Evolutionary conservation across 2,797 vertebrate genomes (phyloP), one percentile per base, ranked within the genome.

Genomic region (Florisuga fusca): DNA sequence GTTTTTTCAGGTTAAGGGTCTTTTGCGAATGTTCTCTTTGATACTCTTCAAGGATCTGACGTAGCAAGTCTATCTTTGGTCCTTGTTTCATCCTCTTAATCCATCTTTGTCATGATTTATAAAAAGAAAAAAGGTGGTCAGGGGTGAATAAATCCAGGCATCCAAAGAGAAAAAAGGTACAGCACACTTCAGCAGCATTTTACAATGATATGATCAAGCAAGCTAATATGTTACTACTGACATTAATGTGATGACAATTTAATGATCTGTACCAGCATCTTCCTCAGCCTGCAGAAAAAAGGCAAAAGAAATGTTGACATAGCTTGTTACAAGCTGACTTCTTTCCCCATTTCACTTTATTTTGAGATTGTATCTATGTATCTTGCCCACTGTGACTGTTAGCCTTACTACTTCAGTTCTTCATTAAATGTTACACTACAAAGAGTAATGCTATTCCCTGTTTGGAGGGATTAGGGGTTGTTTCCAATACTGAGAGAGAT

Each of bases 211-310:
- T 54, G 77, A 71, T 91, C 83, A 88, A 89, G 73, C 36, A 69
- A 74, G 36, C 45, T 74, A 14, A 5, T 74, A 57, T 26, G 15
- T 50, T 58, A 21, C 54, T 89, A 33, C 50, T 95, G 81, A 64
- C 77, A 71, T 84, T 76, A 91, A 72, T 6, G 11, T 93, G 91
- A 77, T 86, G 83, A 72, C 33, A 96, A 22, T 84, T 94, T 96
- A 93, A 94, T 84, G 80, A 82, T 69, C 85, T 90, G 50, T 87
- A 82, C 90, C 89, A 83, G 33, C 71, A 76, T 94, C 62, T 76
- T 90, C 74, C 77, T 84, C 79, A 90, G 80, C 61, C 38, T 82
- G 48, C n/a, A 74, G 77, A 83, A 94, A 83, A 90, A 73, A 90
- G 23, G 57, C 63, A 61, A 64, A 89, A 87, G 45, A 88, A 84